These are phyloP conservation scores for Acrossocheilus wenchowensis DNA, from an alignment of 2,797 vertebrate species.

Conservation along the genomic window DNA sequence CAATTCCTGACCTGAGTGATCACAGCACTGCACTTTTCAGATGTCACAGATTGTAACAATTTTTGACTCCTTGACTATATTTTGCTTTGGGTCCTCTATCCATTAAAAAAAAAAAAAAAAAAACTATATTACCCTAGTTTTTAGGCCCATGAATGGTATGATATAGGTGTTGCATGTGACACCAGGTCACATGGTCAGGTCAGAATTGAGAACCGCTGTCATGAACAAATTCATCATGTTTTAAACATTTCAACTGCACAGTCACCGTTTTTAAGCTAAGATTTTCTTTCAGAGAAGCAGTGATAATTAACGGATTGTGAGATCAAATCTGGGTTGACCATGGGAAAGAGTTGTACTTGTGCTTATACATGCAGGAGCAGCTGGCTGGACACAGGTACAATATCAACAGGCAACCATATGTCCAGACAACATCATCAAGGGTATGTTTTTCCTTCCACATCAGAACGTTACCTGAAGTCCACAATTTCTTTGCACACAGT, in stretches of 20 bases:
- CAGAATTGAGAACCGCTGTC: not conserved
- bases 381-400: not conserved
- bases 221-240: not conserved
- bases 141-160: too few species aligned
- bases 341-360: slow-evolving; percentile 39
- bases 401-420: not conserved
- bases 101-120: too few species aligned
- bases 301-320: not conserved
- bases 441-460: not conserved
- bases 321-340: slow-evolving; percentile 29
- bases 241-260: not conserved
- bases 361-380: slow-evolving; percentile 21
- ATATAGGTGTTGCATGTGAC: not conserved
- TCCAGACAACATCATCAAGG: slow-evolving; percentile 12
- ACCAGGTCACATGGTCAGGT: not conserved
- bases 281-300: slow-evolving; percentile 1
- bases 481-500: not conserved
- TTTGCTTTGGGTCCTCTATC: too few species aligned
- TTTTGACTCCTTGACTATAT: too few species aligned
- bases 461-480: not conserved
- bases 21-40: too few species aligned
- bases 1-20: too few species aligned
- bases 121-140: too few species aligned
- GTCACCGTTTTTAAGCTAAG: not conserved
- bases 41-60: too few species aligned